Evolutionary conservation across 2,113 vertebrate genomes (phyloP).

Genomic region (Toxostoma redivivum): DNA sequence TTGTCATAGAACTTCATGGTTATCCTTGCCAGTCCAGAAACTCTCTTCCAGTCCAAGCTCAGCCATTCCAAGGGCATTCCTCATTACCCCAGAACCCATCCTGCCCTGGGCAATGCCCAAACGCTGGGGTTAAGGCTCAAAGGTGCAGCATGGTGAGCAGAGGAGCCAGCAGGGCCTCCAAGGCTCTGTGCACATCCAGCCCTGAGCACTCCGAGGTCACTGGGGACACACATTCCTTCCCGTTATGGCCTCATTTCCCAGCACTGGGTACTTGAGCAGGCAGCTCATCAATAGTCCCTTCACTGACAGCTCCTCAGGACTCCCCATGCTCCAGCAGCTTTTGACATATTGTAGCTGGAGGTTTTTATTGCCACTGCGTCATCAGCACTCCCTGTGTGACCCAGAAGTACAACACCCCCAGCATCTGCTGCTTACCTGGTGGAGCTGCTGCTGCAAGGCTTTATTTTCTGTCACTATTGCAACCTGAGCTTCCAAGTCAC

Average conservation of each 20-base stretch:
- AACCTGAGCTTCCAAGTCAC: slow-evolving; percentile 95
- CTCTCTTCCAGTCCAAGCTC: neutral
- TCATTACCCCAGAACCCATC: neutral
- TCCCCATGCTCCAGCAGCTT: neutral
- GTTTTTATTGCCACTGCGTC: neutral
- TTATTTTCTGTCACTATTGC: slow-evolving; percentile 91
- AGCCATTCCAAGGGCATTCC: neutral
- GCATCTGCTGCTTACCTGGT: slow-evolving; percentile 75
- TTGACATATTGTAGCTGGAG: neutral
- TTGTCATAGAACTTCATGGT: neutral
- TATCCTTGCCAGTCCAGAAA: neutral
- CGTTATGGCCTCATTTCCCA: neutral
- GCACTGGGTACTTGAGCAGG: slow-evolving; percentile 2
- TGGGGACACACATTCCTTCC: neutral
- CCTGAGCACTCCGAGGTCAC: neutral
- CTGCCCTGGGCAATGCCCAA: neutral
- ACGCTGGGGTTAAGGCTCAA: neutral
- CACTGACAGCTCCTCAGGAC: slow-evolving; percentile 7
- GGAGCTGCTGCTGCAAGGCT: slow-evolving; percentile 87
- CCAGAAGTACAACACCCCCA: neutral
- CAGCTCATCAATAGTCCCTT: slow-evolving; percentile 55
- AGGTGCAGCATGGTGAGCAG: neutral
- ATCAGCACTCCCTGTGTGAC: neutral
- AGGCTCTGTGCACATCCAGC: neutral
- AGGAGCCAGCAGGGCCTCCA: neutral